Evolutionary conservation across 2,888 invertebrate species (phyloP), one percentile per base, ranked within the genome.

Genomic region (Microctonus aethiopoides): DNA sequence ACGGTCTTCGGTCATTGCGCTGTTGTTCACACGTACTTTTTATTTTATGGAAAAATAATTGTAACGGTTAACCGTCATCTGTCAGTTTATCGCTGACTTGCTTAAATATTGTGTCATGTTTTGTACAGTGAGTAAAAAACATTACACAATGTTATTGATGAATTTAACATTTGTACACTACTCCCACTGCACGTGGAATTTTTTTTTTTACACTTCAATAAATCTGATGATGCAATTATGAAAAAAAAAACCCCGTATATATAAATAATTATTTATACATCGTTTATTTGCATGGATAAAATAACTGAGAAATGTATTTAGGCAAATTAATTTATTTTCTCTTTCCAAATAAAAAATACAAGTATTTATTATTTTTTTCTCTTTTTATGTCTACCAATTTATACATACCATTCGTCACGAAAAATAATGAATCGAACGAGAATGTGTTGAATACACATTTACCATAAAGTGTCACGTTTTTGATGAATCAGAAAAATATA

Each of bases 31-130:
- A 29, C 26, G 16, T 16, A 62, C 22, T n/a, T 59, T 59, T 56
- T 56, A 65, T 29, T n/a, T n/a, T n/a, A n/a, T n/a, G n/a, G 39
- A 24, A 66, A 46, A 67, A 57, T 73, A 46, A 46, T 46, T 67
- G 52, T 72, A 72, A 72, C 74, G 72, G 74, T 72, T 66, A 46
- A 46, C 52, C 51, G 63, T 68, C 72, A 72, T 72, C 72, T 71
- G 72, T 72, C 68, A 56, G 62, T 64, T 59, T 39, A 36, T 59
- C n/a, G 65, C 64, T 39, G 29, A 26, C 65, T 46, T 68, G 46
- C 46, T 67, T 29, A 66, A 34, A 41, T 63, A 22, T 22, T 41
- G 57, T 29, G 59, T 70, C 59, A 59, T 20, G 20, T 46, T 46
- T 46, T 46, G 16, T 46, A 4, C 16, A 4, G 16, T n/a, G 7